phyloP scores from a whole-genome alignment of 1,140 invertebrate genomes.

The Drosophila mauritiana region DNA sequence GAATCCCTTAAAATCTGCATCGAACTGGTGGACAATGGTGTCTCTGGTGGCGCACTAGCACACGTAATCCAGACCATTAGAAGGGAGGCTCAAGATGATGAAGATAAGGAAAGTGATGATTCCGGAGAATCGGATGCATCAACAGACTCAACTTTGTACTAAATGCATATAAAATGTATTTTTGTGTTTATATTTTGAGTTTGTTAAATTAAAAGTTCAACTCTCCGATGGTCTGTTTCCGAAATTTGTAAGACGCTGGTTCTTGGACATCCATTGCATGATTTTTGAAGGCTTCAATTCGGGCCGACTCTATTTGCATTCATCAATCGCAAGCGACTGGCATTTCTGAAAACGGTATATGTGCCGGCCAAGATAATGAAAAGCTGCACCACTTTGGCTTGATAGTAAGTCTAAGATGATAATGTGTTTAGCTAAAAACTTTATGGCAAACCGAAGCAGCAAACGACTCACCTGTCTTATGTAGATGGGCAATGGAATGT shows the following conservation, averaged over 20 bases:
- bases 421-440: not conserved
- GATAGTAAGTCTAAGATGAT: slow-evolving; percentile 63
- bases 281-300: not conserved
- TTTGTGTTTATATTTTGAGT: not conserved
- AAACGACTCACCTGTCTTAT: slow-evolving; percentile 55
- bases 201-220: slow-evolving; percentile 1
- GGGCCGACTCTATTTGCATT: not conserved
- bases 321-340: slow-evolving; percentile 7
- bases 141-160: not conserved
- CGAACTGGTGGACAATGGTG: slow-evolving; percentile 18
- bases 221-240: not conserved
- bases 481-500: slow-evolving; percentile 62
- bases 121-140: not conserved
- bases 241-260: not conserved
- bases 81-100: not conserved
- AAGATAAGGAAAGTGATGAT: not conserved
- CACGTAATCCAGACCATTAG: slow-evolving; percentile 15
- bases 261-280: not conserved
- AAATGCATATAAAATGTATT: not conserved
- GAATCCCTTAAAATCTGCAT: slow-evolving; percentile 27
- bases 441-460: not conserved
- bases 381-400: slow-evolving; percentile 71
- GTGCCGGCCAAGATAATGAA: slow-evolving; percentile 64
- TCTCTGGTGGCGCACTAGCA: slow-evolving; percentile 6
- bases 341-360: slow-evolving; percentile 39